Conservation (phyloP, 2,888 invertebrate species). For the Listrodromus nycthemerus region DNA sequence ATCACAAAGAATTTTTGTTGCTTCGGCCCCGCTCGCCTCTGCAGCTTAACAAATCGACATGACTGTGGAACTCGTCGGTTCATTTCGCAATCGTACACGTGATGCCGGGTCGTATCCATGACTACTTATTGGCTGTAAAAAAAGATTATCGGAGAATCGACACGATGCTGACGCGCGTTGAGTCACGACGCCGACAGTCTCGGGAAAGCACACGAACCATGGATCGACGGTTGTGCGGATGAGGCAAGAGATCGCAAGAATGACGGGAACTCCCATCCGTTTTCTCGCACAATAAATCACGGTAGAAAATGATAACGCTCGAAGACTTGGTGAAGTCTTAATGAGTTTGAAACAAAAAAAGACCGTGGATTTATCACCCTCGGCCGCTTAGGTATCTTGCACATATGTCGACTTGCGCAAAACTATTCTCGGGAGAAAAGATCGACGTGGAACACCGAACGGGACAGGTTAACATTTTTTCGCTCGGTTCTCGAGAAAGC, state of each 20-base stretch:
- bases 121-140: constrained; percentile 5
- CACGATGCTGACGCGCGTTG: constrained; percentile 39
- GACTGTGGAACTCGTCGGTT: not conserved
- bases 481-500: not conserved
- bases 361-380: not conserved
- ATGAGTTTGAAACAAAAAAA: not conserved
- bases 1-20: not conserved
- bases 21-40: constrained; percentile 16
- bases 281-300: constrained; percentile 23
- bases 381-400: constrained; percentile 14
- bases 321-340: not conserved
- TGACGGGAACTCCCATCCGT: constrained; percentile 30
- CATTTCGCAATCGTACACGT: not conserved
- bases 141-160: constrained; percentile 29
- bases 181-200: constrained; percentile 24
- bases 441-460: not conserved
- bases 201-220: not conserved
- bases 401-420: not conserved
- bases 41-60: no score
- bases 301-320: not conserved
- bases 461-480: not conserved
- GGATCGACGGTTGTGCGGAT: not conserved
- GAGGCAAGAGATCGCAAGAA: constrained; percentile 11
- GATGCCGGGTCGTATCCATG: not conserved
- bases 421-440: not conserved